phyloP scores from a whole-genome alignment of 2,113 vertebrate genomes.

The Micromys minutus region DNA sequence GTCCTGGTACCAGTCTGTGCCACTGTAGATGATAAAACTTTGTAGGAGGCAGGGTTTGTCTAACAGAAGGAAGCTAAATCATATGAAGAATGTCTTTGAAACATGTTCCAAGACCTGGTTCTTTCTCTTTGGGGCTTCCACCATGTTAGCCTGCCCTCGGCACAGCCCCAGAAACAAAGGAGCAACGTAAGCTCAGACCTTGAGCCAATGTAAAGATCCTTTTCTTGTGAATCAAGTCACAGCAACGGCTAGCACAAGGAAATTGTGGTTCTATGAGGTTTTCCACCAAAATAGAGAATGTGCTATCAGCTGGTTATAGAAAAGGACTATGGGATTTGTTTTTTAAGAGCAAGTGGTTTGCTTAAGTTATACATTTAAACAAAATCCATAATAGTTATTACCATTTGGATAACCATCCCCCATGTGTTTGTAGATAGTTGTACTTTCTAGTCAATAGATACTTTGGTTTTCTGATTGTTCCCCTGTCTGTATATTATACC shows the following conservation, averaged over 20 bases:
- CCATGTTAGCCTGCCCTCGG: neutral
- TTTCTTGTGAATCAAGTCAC: neutral
- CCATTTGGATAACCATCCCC: neutral
- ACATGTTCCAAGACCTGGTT: rapidly evolving
- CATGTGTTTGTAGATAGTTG: neutral
- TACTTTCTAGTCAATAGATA: neutral
- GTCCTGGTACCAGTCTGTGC: too few species aligned
- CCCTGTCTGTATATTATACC: neutral
- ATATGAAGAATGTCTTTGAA: too few species aligned
- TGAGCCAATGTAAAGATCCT: neutral
- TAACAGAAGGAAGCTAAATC: neutral
- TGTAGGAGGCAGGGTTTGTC: too few species aligned
- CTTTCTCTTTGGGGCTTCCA: neutral
- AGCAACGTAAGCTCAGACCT: too few species aligned
- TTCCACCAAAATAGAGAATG: neutral
- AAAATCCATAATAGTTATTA: neutral
- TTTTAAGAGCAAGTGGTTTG: neutral
- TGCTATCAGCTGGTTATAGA: neutral
- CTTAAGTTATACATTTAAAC: constrained; percentile 36
- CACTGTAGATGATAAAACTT: neutral
- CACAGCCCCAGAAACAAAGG: too few species aligned
- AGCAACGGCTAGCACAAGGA: neutral
- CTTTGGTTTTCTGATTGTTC: neutral
- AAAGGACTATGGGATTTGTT: neutral
- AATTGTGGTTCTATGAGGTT: neutral